Conservation (phyloP, 1,140 invertebrate species). For the Chionoecetes opilio region DNA sequence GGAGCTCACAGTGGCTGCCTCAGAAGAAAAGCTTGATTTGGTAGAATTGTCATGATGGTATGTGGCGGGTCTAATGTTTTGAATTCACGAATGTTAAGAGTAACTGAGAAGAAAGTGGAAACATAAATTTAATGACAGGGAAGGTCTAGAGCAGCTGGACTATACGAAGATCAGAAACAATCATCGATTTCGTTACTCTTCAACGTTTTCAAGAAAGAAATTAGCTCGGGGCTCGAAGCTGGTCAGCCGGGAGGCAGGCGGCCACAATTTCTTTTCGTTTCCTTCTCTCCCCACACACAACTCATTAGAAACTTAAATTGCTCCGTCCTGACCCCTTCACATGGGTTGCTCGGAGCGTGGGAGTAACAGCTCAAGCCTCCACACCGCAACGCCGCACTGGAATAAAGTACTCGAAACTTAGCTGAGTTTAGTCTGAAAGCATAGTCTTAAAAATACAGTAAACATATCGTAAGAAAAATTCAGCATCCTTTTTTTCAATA, state of each 20-base stretch:
- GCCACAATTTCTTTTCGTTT: background rate
- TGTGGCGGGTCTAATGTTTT: too few relatives aligned
- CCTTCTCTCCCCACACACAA: conserved; percentile 4
- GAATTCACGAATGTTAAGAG: too few relatives aligned
- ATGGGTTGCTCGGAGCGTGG: background rate
- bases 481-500: too few relatives aligned
- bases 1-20: too few relatives aligned
- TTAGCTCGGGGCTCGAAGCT: background rate
- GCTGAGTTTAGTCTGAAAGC: too few relatives aligned
- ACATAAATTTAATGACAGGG: background rate
- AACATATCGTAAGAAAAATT: too few relatives aligned
- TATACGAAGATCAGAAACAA: background rate
- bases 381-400: too few relatives aligned
- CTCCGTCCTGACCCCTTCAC: background rate
- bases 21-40: too few relatives aligned
- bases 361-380: too few relatives aligned
- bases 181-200: background rate
- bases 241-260: conserved; percentile 4
- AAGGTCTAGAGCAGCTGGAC: background rate
- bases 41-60: too few relatives aligned
- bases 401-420: too few relatives aligned
- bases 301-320: conserved; percentile 30
- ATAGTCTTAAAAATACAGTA: too few relatives aligned
- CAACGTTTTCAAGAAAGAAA: background rate
- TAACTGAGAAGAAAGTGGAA: background rate